Percentiles rank a stretch among this genome's conserved stretches.
These are phyloP conservation scores for Mastigias papua DNA, from an alignment of 30 jellyfish, hydroid and myxozoan species.

Conservation along the genomic window DNA sequence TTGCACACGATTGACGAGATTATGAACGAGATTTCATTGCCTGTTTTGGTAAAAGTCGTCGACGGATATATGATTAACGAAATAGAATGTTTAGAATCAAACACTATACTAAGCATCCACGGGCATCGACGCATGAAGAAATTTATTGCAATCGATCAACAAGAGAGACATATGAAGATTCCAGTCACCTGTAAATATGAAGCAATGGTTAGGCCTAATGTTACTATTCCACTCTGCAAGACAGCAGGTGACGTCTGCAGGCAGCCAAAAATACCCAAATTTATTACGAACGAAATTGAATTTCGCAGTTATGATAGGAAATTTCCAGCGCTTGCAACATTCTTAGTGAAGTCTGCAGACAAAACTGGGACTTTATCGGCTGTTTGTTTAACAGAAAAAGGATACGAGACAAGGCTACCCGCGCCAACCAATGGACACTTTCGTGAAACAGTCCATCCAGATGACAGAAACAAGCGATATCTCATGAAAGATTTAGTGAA, in stretches of 20 bases:
- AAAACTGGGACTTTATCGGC: constrained; percentile 13
- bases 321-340: neutral
- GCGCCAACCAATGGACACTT: constrained; percentile 44
- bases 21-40: constrained; percentile 4
- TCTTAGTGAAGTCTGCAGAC: neutral
- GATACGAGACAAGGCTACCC: constrained; percentile 33
- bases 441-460: constrained; percentile 18
- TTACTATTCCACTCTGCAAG: neutral
- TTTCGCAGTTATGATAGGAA: neutral
- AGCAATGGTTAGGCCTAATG: constrained; percentile 19
- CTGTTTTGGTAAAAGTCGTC: constrained; percentile 53
- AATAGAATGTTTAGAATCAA: constrained; percentile 74
- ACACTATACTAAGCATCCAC: constrained; percentile 73
- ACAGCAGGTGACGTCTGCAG: constrained; percentile 33
- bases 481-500: constrained; percentile 49
- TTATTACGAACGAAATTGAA: neutral
- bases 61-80: constrained; percentile 73
- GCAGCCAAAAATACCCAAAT: neutral
- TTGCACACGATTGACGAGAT: constrained; percentile 9
- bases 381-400: neutral
- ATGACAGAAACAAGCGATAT: constrained; percentile 4
- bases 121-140: constrained; percentile 59
- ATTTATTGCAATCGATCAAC: constrained; percentile 61
- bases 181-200: constrained; percentile 72
- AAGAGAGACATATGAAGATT: constrained; percentile 40